Evolutionary conservation across 2,888 invertebrate species (phyloP).

Genomic region (Auanema sp.): DNA sequence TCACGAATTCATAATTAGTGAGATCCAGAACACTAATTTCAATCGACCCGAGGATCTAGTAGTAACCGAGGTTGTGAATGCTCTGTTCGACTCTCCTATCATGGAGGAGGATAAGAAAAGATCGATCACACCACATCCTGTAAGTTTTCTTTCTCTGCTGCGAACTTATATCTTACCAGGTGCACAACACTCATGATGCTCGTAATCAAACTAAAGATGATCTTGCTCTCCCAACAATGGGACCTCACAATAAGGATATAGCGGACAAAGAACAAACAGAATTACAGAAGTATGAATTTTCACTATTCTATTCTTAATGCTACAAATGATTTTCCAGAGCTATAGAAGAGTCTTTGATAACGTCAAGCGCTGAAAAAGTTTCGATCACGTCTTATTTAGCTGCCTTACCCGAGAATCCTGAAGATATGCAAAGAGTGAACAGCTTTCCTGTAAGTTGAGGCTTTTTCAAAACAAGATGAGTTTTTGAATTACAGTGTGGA

Average conservation of each 20-base stretch:
- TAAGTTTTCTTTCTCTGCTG: slow-evolving; percentile 2
- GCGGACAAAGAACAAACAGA: slow-evolving; percentile 14
- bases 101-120: background rate
- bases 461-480: background rate
- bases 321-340: slow-evolving; percentile 16
- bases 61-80: slow-evolving; percentile 9
- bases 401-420: slow-evolving; percentile 15
- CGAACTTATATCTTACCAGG: background rate
- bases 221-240: slow-evolving; percentile 1
- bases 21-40: slow-evolving; percentile 6
- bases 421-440: slow-evolving; percentile 11
- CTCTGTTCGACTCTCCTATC: background rate
- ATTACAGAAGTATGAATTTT: slow-evolving; percentile 9
- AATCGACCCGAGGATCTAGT: background rate
- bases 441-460: background rate
- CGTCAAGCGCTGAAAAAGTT: background rate
- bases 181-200: slow-evolving; percentile 4
- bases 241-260: background rate
- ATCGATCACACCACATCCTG: slow-evolving; percentile 2
- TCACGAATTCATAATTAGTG: no score
- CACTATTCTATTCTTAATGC: background rate
- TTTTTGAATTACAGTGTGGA: slow-evolving; percentile 20
- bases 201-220: slow-evolving; percentile 8
- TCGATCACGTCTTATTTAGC: background rate
- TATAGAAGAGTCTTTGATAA: slow-evolving; percentile 16